Evolutionary conservation across 2,888 invertebrate species (phyloP), one percentile per base, ranked within the genome.

Genomic region (Caenorhabditis afra): DNA sequence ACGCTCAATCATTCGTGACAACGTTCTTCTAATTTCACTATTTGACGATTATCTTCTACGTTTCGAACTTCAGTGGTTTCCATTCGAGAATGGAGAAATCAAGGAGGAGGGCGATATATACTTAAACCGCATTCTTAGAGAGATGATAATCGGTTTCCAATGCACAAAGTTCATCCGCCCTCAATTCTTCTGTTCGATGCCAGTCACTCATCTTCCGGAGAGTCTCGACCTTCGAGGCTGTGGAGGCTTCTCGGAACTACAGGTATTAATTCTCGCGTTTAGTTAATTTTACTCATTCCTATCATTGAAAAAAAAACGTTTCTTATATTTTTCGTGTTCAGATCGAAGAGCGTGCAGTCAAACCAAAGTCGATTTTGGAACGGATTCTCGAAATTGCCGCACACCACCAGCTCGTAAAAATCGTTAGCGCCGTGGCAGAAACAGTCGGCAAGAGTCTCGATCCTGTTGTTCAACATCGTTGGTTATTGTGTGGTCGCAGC

Each of bases 21-120:
- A 86, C 14, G 84, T 86, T 4, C 73, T 89, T 5, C 64, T 87
- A 22, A 82, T 88, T n/a, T 74, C 79, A 0, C 61, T 89, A 0
- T 84, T 81, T 62, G 89, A 88, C 57, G 83, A 83, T 16, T 81
- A 82, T 12, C 68, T 89, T 16, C 74, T 89, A 10, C 74, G 85
- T 37, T 59, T 90, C 62, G 87, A 87, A 57, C 75, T 86, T 12
- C 81, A 85, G 53, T 84, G 76, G 75, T 82, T 81, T 45, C 87
- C 87, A 10, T 89, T 89, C 65, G 68, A 77, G 66, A 74, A 73
- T 5, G 80, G 78, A 20, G 75, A 83, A 10, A 18, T 85, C 8
- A 61, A 78, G 22, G 79, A 81, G 11, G 77, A 77, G 18, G 86
- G 87, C 4, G 81, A 85, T 16, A 35, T 71, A 11, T 87, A 83